phyloP scores from a whole-genome alignment of 2,888 invertebrate species.

The Falcaria lacertinaria region DNA sequence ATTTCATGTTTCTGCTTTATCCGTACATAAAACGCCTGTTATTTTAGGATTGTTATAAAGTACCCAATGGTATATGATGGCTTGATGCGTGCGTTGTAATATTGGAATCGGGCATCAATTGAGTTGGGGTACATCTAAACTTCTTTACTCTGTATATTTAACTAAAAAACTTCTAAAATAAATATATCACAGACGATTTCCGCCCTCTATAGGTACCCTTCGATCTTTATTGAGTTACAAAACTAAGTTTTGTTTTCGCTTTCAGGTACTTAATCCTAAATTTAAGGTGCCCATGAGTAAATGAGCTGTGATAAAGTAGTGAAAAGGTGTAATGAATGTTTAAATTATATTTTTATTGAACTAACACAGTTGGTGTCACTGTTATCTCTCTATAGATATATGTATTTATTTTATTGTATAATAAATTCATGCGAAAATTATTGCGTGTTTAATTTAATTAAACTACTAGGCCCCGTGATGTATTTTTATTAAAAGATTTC shows the following conservation, averaged over 20 bases:
- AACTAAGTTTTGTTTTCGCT: constrained; percentile 10
- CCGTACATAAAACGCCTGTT: no score
- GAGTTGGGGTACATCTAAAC: no score
- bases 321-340: background rate
- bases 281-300: constrained; percentile 26
- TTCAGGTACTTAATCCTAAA: constrained; percentile 19
- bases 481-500: constrained; percentile 43
- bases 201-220: no score
- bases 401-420: constrained; percentile 33
- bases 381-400: constrained; percentile 22
- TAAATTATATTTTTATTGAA: background rate
- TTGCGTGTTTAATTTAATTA: constrained; percentile 25
- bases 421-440: constrained; percentile 26
- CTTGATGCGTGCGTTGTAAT: no score
- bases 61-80: no score
- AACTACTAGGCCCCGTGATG: constrained; percentile 25
- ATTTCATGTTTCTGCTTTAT: no score
- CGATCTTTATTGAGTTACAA: constrained; percentile 6
- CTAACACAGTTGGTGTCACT: constrained; percentile 7
- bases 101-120: no score
- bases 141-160: no score
- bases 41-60: no score
- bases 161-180: no score
- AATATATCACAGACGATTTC: no score
- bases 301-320: constrained; percentile 58